These are phyloP conservation scores for Pseudonaja textilis DNA, from an alignment of 2,113 vertebrate genomes.

Conservation along the genomic window DNA sequence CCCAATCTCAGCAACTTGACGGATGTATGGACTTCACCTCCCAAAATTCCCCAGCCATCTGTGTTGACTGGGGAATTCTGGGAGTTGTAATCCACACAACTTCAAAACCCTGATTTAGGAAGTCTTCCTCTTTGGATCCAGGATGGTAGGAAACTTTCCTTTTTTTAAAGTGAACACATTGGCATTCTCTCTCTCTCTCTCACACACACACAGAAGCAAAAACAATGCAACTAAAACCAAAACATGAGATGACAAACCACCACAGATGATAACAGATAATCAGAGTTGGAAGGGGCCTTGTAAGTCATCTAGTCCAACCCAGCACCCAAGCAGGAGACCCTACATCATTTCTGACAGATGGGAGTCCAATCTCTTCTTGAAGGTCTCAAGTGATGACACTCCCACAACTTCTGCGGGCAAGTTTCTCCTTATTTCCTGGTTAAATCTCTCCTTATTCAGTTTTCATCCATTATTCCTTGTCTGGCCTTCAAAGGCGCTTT, in stretches of 20 bases:
- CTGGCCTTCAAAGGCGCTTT: too few species aligned
- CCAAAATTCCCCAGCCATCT: background rate
- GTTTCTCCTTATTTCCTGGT: too few species aligned
- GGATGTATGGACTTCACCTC: background rate
- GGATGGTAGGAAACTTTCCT: background rate
- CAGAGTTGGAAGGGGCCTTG: too few species aligned
- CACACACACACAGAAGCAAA: background rate
- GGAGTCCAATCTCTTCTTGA: too few species aligned
- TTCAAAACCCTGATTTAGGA: background rate
- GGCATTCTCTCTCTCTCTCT: background rate
- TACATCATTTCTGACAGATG: too few species aligned
- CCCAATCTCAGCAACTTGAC: background rate
- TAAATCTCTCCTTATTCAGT: too few species aligned
- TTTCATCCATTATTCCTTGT: too few species aligned
- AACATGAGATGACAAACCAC: background rate
- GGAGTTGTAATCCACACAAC: background rate
- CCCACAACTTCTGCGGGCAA: too few species aligned
- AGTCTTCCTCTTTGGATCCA: background rate
- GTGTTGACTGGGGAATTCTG: background rate
- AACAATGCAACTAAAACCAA: background rate
- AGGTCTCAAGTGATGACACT: too few species aligned
- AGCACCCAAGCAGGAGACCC: too few species aligned
- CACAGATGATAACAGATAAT: background rate
- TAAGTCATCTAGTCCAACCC: too few species aligned
- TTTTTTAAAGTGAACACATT: background rate